These are phyloP conservation scores for Pyralis farinalis DNA, from an alignment of 2,888 invertebrate genomes.

Conservation along the genomic window DNA sequence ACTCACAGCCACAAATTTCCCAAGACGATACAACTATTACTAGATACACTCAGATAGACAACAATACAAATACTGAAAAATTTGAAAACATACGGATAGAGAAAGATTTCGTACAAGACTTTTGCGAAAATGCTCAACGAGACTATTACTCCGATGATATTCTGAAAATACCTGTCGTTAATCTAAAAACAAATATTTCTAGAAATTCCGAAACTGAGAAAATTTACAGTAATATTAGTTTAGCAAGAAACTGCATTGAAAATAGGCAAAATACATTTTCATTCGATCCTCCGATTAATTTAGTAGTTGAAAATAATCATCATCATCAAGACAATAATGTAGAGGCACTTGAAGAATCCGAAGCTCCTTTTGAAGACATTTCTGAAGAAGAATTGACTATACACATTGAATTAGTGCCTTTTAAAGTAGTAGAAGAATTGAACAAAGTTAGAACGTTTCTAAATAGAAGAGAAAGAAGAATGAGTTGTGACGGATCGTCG, in stretches of 20 bases:
- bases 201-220: background rate
- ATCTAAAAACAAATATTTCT: too few species aligned
- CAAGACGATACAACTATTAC: too few species aligned
- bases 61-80: too few species aligned
- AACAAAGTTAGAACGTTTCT: slow-evolving; percentile 50
- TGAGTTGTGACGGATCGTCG: slow-evolving; percentile 28
- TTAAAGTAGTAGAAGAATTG: slow-evolving; percentile 60
- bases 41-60: too few species aligned
- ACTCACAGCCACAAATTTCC: too few species aligned
- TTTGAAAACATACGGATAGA: too few species aligned
- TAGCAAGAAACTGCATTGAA: background rate
- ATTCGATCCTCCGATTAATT: too few species aligned
- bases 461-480: slow-evolving; percentile 26
- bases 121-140: background rate
- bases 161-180: too few species aligned
- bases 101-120: background rate
- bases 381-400: slow-evolving; percentile 22
- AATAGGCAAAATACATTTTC: too few species aligned
- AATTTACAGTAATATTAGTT: background rate
- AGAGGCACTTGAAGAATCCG: slow-evolving; percentile 2
- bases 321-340: slow-evolving; percentile 3
- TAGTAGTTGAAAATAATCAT: background rate
- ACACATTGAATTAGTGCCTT: slow-evolving; percentile 42
- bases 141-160: background rate
- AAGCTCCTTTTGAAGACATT: slow-evolving; percentile 10